Evolutionary conservation across 2,888 invertebrate genomes (phyloP), one percentile per base, ranked within the genome.

Genomic region (Brachycybe producta): DNA sequence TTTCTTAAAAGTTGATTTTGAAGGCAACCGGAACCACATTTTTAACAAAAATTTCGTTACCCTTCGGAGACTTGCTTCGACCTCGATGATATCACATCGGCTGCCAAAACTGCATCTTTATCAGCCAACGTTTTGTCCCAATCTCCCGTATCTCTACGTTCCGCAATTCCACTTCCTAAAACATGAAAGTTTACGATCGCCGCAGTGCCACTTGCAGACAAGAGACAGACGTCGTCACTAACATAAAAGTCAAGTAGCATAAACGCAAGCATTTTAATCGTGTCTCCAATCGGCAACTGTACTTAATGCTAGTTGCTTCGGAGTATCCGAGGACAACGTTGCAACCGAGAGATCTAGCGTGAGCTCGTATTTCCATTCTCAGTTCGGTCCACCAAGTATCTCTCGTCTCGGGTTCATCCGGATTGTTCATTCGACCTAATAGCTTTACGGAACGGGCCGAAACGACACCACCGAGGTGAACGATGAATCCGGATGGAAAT

Each of bases 351-450:
- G 91, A 84, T 34, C 88, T 73, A 4, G 90, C 87, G 66, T 97
- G 95, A 2, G 94, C 90, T 1, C 92, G 75, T 51, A 97, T 82
- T 73, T 97, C 97, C 66, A 90, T 90, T 44, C 97, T 72, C 23
- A 97, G 74, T 69, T 97, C 94, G 0, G 84, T 87, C 95, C 97
- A 97, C 92, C 95, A 95, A 1, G 83, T 82, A 61, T 94, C 92
- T 36, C 94, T 75, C 2, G 84, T 82, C 63, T 90, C 90, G 15
- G 87, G 85, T 65, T 92, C 92, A 60, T 91, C 87, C 45, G 82
- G 75, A 67, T 84, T 85, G 39, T 80, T 78, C 51, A 84, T 82
- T 57, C 84, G 74, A 64, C 84, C 84, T 39, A 90, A 67, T 26
- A 88, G 69, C 68, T 90, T 90, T 46, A 78, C 91, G 48, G 78